phyloP scores from a whole-genome alignment of 2,113 vertebrate genomes.

The Neotragus moschatus region DNA sequence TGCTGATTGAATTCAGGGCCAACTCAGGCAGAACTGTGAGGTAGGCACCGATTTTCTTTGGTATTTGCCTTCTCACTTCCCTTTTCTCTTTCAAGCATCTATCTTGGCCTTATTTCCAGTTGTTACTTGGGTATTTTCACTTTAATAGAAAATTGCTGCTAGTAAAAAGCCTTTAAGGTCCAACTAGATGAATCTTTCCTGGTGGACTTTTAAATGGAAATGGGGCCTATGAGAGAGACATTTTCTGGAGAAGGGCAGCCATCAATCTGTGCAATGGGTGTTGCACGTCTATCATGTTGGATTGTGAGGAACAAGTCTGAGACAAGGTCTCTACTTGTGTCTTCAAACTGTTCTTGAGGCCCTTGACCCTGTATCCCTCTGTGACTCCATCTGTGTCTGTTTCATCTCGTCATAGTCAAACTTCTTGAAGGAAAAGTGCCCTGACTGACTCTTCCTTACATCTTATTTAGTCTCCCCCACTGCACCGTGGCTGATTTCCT shows the following conservation, averaged over 20 bases:
- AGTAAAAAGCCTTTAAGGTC: conserved; percentile 38
- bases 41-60: not conserved
- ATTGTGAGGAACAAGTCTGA: not conserved
- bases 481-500: not conserved
- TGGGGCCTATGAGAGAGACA: not conserved
- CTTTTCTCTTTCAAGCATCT: not conserved
- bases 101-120: conserved; percentile 16
- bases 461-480: not conserved
- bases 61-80: not conserved
- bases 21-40: not conserved
- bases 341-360: not conserved
- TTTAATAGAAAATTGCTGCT: conserved; percentile 47
- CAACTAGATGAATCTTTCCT: conserved; percentile 2
- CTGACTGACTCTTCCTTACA: not conserved
- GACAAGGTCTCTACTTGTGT: not conserved
- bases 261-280: not conserved
- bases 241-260: not conserved
- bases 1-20: not conserved
- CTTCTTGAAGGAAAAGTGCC: not conserved
- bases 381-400: not conserved
- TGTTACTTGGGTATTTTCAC: conserved; percentile 46
- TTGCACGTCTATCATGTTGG: not conserved
- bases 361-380: not conserved
- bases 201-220: conserved; percentile 21
- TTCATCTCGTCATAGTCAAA: not conserved